Percentiles rank a stretch among this genome's conserved stretches.
phyloP scores from a whole-genome alignment of 2,888 invertebrate species.

The Lasioglossum lativentre region DNA sequence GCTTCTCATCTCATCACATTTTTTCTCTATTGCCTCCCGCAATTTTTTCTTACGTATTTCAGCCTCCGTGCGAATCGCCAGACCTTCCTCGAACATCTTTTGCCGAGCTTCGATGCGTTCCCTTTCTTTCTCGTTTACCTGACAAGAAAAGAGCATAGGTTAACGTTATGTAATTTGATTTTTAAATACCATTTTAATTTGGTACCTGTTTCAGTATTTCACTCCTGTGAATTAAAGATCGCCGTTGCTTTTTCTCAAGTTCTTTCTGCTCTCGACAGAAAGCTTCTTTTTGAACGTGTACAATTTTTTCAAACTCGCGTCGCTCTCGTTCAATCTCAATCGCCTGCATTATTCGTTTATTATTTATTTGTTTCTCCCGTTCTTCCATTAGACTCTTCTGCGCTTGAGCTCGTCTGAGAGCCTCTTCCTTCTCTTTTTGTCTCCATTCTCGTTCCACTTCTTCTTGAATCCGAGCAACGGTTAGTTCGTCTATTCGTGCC shows the following conservation, averaged over 20 bases:
- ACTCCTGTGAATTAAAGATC: constrained; percentile 86
- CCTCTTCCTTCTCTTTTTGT: constrained; percentile 87
- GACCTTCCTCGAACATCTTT: constrained; percentile 88
- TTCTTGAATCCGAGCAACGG: constrained; percentile 86
- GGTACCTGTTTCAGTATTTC: constrained; percentile 88
- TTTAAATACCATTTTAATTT: background rate
- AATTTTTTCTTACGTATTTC: constrained; percentile 86
- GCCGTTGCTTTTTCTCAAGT: constrained; percentile 81
- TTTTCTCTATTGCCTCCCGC: constrained; percentile 85
- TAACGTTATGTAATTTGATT: background rate
- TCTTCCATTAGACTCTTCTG: constrained; percentile 86
- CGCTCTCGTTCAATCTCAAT: constrained; percentile 89
- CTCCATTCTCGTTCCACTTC: constrained; percentile 90
- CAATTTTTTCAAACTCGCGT: constrained; percentile 87
- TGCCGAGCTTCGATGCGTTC: constrained; percentile 88
- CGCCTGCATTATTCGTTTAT: constrained; percentile 88
- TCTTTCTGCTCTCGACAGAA: constrained; percentile 86
- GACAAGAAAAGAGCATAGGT: background rate
- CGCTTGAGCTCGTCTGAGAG: constrained; percentile 86
- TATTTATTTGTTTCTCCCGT: constrained; percentile 87
- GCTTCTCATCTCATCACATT: constrained; percentile 87
- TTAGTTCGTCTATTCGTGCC: constrained; percentile 85
- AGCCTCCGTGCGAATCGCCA: constrained; percentile 87
- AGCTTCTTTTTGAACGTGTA: constrained; percentile 86
- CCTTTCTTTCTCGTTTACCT: constrained; percentile 89